A percentile compares a stretch with the other conserved stretches of the same genome.
Evolutionary conservation across 2,888 invertebrate genomes (phyloP).

Genomic region (Lampropteryx suffumata): DNA sequence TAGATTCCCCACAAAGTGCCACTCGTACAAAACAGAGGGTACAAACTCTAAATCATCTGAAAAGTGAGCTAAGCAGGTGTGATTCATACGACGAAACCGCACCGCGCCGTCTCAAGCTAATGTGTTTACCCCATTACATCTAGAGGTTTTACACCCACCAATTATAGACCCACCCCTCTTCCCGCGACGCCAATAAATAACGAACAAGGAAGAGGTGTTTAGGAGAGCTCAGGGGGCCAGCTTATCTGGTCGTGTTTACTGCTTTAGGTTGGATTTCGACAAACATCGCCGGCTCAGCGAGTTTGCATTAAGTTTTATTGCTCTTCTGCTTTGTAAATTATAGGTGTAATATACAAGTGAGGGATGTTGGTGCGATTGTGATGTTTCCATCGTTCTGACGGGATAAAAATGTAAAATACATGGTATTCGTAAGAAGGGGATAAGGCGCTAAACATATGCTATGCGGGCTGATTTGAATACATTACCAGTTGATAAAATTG

Average conservation of each 20-base stretch:
- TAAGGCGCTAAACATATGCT: constrained; percentile 15
- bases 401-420: constrained; percentile 61
- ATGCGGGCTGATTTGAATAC: constrained; percentile 15
- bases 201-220: constrained; percentile 35
- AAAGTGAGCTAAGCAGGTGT: constrained; percentile 61
- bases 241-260: constrained; percentile 54
- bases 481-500: constrained; percentile 4
- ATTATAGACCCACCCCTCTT: constrained; percentile 42
- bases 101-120: constrained; percentile 59
- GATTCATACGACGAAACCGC: constrained; percentile 59
- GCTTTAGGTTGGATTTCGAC: constrained; percentile 63
- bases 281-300: constrained; percentile 67
- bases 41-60: constrained; percentile 48
- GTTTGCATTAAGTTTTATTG: constrained; percentile 78
- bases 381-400: constrained; percentile 50
- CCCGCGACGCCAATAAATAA: constrained; percentile 35
- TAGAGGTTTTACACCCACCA: constrained; percentile 54
- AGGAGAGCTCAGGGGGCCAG: constrained; percentile 43
- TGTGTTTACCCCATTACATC: constrained; percentile 74
- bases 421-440: constrained; percentile 34
- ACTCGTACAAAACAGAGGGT: constrained; percentile 4
- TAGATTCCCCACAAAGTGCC: background rate
- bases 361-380: constrained; percentile 47
- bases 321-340: constrained; percentile 74
- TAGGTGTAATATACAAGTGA: constrained; percentile 63